Evolutionary conservation across 2,888 invertebrate genomes (phyloP), one percentile per base, ranked within the genome.

Genomic region (Amaurobius ferox): DNA sequence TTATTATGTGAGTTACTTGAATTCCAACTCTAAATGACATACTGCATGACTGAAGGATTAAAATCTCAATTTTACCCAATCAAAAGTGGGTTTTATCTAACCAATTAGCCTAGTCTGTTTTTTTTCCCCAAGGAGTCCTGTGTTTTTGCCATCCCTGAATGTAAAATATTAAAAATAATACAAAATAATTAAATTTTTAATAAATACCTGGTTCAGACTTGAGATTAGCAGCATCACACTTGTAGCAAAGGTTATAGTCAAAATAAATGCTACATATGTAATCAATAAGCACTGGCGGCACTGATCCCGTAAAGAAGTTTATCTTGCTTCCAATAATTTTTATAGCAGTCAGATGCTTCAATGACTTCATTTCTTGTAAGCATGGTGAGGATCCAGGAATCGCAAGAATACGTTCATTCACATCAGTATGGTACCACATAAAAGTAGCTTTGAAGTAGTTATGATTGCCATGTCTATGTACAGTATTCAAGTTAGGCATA

Each of bases 381-480:
- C 68, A 39, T 19, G 76, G 61, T 35, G 67, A 68, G 28, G 28
- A 40, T 16, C 79, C 86, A 39, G 68, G 68, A 61, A 86, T 29
- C 3, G 90, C 90, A 30, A 91, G 90, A 66, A 92, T 92, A 76
- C 92, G 90, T 76, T 91, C 91, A 87, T 92, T 91, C 7, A 92
- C 91, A 88, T 92, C 92, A 1, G 92, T 92, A 87, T 92, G 92
- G 88, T 92, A 92, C 92, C 92, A 92, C 91, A 92, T 92, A 88
- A 92, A 92, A 1, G 92, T 92, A 9, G 92, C 91, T 88, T 92
- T 92, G 89, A 92, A 92, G 88, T 92, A 92, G 88, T 92, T 92
- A 89, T 92, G 92, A 89, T 92, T 92, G 55, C 92, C 92, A 90
- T 92, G 92, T 35, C 92, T 90, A 90, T 92, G 91, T n/a, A 92